Evolutionary conservation across 2,113 vertebrate genomes (phyloP).

Genomic region (Tachuris rubrigastra): DNA sequence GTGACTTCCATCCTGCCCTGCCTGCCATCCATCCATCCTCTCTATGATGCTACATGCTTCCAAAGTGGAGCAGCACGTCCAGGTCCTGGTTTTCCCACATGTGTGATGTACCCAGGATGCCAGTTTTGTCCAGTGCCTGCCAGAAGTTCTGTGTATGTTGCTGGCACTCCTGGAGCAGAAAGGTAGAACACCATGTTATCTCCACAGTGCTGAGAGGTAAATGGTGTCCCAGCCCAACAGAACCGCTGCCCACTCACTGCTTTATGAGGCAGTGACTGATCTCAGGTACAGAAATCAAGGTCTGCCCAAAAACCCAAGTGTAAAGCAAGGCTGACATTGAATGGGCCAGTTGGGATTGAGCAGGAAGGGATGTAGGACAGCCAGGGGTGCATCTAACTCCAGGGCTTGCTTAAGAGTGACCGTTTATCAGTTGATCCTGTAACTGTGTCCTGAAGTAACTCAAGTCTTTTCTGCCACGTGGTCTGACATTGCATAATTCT

Average conservation of each 20-base stretch:
- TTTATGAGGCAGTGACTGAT: not conserved
- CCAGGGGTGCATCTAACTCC: not conserved
- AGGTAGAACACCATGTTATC: rapidly evolving
- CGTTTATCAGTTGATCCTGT: not conserved
- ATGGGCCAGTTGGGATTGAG: not conserved
- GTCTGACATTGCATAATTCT: not conserved
- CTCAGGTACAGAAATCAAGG: not conserved
- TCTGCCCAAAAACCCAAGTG: not conserved
- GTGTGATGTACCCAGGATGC: not conserved
- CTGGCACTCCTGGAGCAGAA: not conserved
- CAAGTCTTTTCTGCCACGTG: not conserved
- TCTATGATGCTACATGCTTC: not conserved
- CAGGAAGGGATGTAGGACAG: not conserved
- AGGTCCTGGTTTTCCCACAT: not conserved
- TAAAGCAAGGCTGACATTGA: not conserved
- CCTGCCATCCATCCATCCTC: not conserved
- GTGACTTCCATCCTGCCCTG: not conserved
- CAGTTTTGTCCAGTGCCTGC: not conserved
- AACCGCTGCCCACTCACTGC: not conserved
- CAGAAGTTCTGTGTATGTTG: not conserved
- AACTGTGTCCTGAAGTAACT: slow-evolving; percentile 4
- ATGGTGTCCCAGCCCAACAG: not conserved
- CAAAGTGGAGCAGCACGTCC: not conserved
- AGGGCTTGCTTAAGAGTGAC: not conserved
- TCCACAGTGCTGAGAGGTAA: not conserved